phyloP scores from a whole-genome alignment of 1,140 invertebrate species.

The Venturia canescens region DNA sequence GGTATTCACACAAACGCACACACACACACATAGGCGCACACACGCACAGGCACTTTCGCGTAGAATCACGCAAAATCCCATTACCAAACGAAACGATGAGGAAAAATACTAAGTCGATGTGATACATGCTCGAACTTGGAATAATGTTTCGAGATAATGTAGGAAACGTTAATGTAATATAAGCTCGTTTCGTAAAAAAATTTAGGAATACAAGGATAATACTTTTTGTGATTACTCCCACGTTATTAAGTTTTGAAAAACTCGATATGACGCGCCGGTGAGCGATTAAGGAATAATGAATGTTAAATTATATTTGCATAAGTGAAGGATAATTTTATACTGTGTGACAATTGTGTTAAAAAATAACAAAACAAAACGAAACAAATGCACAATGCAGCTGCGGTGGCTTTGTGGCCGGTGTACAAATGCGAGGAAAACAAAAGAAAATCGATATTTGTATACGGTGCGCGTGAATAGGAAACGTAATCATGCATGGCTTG shows the following conservation, averaged over 20 bases:
- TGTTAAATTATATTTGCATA: not conserved
- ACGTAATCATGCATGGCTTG: constrained; percentile 35
- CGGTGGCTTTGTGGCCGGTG: not conserved
- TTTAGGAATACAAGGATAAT: constrained; percentile 36
- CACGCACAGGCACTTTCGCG: not conserved
- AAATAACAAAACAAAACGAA: not conserved
- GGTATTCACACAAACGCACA: not conserved
- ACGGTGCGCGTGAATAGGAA: constrained; percentile 23
- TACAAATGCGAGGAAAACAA: not conserved
- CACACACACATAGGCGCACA: not conserved
- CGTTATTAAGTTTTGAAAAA: not conserved
- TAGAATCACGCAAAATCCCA: too few species aligned
- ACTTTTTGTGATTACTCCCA: constrained; percentile 10
- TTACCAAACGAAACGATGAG: not conserved
- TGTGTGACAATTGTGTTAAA: not conserved
- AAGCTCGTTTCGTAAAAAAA: constrained; percentile 41
- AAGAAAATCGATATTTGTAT: not conserved
- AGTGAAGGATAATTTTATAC: not conserved
- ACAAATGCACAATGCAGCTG: not conserved
- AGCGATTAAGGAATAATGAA: constrained; percentile 4
- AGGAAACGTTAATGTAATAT: not conserved
- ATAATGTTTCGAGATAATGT: not conserved
- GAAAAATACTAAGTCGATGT: not conserved
- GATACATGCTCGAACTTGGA: not conserved
- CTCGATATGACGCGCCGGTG: not conserved